A percentile compares a stretch with the other conserved stretches of the same genome.
phyloP scores from a whole-genome alignment of 2,888 invertebrate genomes.

The Steinernema carpocapsae region DNA sequence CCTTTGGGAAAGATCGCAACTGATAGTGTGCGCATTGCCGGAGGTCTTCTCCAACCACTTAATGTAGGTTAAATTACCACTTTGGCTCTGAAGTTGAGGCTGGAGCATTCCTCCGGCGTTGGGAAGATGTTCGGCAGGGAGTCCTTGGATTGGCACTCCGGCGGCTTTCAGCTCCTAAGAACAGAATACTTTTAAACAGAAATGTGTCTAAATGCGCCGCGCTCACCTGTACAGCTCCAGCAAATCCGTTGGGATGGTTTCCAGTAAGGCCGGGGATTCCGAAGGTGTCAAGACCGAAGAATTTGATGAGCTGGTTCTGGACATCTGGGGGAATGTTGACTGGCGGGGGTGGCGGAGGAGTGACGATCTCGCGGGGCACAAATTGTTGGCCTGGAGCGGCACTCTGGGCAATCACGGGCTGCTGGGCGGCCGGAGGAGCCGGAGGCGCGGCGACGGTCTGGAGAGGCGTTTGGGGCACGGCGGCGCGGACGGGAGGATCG shows the following conservation, averaged over 20 bases:
- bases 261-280: constrained; percentile 68
- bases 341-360: constrained; percentile 61
- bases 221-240: constrained; percentile 64
- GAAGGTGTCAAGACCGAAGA: constrained; percentile 68
- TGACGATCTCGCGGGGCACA: constrained; percentile 43
- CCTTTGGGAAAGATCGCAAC: constrained; percentile 24
- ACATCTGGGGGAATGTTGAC: constrained; percentile 68
- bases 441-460: constrained; percentile 37
- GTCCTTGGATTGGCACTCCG: constrained; percentile 66
- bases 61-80: constrained; percentile 25
- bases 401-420: constrained; percentile 46
- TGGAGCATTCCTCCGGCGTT: constrained; percentile 50
- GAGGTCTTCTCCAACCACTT: not conserved
- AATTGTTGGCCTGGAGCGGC: constrained; percentile 53
- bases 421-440: constrained; percentile 39
- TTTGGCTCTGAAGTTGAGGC: constrained; percentile 48
- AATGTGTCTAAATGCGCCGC: constrained; percentile 8
- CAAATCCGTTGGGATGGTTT: constrained; percentile 66
- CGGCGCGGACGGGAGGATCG: constrained; percentile 38
- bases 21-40: constrained; percentile 16
- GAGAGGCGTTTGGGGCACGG: constrained; percentile 34
- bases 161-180: constrained; percentile 64
- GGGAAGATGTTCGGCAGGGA: constrained; percentile 57
- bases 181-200: constrained; percentile 35
- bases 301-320: constrained; percentile 68